Evolutionary conservation across 2,113 vertebrate species (phyloP), one percentile per base, ranked within the genome.

Genomic region (Irena cyanogastra): DNA sequence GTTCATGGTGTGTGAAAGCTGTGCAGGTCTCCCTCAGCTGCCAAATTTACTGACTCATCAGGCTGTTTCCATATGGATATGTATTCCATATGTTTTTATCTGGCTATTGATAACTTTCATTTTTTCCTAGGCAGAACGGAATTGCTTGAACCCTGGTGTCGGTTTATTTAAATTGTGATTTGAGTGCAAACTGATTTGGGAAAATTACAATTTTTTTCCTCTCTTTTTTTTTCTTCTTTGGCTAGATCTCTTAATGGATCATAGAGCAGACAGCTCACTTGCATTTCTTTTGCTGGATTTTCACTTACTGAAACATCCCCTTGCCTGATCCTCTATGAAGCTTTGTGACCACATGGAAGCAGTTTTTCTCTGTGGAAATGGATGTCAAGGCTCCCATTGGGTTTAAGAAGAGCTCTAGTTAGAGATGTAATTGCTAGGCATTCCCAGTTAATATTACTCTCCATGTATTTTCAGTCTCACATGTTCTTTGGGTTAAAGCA

Each of bases 151-250:
- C 26, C 7, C 23, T 83, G 72, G 9, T 24, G 41, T 68, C 19
- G 54, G 39, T 84, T 89, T 76, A 53, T 89, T 86, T 96, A 91
- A 91, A 78, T 82, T 31, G 59, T 84, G 47, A 74, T 87, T 94
- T 84, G 60, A 95, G n/a, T 64, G 11, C 21, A 86, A 49, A 87
- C 33, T 54, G 61, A 63, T 88, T 88, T 39, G 47, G 23, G 28
- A 5, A 75, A 83, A 80, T 83, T 11, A 49, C 7, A 1, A 9
- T 30, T 37, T 63, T 74, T 70, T 33, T 23, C 13, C 16, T 33
- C 6, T 57, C 45, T 10, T 31, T 79, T 13, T 13, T 22, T 2
- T 39, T 49, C 7, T 65, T 33, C 33, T 80, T 6, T 79, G 26
- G n/a, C 33, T 64, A 57, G 35, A 31, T 65, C 17, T 64, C 27